These are phyloP conservation scores for Xanthorhoe designata DNA, from an alignment of 2,888 invertebrate species.

Conservation along the genomic window DNA sequence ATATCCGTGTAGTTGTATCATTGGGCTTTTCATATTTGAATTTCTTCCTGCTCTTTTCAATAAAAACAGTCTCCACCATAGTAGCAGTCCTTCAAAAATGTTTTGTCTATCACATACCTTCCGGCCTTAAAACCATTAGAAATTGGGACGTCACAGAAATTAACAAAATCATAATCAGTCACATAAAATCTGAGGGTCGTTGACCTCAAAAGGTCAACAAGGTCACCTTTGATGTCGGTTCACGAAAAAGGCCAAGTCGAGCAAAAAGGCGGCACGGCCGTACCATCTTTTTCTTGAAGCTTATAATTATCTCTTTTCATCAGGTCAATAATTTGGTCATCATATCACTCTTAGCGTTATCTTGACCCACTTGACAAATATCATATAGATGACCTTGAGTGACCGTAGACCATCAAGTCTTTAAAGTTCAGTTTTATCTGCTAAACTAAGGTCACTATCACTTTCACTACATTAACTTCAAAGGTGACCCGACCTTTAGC, in stretches of 20 bases:
- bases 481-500: constrained; percentile 9
- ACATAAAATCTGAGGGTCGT: constrained; percentile 5
- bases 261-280: too few species aligned
- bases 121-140: constrained; percentile 24
- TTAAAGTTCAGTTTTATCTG: not conserved
- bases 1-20: constrained; percentile 19
- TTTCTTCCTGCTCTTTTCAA: not conserved
- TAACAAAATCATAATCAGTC: constrained; percentile 21
- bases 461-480: not conserved
- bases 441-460: not conserved
- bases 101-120: constrained; percentile 14
- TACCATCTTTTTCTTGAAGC: too few species aligned
- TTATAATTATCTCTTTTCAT: not conserved
- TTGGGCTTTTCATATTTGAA: constrained; percentile 9
- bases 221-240: constrained; percentile 13
- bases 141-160: constrained; percentile 29
- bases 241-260: too few species aligned
- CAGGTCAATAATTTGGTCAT: not conserved
- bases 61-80: constrained; percentile 1
- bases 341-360: not conserved
- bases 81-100: constrained; percentile 3
- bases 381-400: not conserved
- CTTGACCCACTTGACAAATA: not conserved
- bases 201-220: constrained; percentile 16
- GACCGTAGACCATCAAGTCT: not conserved